Percentiles rank a stretch among this genome's conserved stretches.
phyloP scores from a whole-genome alignment of 2,113 vertebrate species.

The Platanista minor region DNA sequence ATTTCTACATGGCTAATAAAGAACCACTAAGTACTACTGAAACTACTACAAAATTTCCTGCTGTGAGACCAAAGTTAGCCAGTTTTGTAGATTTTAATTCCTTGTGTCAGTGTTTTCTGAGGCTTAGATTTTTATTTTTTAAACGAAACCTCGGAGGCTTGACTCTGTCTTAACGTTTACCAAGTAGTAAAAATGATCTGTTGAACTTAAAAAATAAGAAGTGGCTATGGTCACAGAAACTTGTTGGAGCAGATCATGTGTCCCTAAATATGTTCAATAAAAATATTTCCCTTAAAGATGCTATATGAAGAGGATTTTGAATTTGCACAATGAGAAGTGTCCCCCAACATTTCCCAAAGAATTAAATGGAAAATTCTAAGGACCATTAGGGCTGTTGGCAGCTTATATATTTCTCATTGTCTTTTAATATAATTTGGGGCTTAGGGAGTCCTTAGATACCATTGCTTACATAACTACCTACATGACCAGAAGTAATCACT shows the following conservation, averaged over 20 bases:
- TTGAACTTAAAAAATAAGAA: conserved; percentile 27
- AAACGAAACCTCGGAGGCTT: conserved; percentile 40
- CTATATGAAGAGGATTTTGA: background rate
- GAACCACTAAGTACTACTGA: conserved; percentile 48
- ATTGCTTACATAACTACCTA: background rate
- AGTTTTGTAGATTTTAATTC: conserved; percentile 53
- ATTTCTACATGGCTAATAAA: conserved; percentile 61
- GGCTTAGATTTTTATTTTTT: conserved; percentile 51
- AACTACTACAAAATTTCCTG: conserved; percentile 47
- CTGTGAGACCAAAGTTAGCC: conserved; percentile 7
- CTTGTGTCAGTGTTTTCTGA: background rate
- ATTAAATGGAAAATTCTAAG: background rate
- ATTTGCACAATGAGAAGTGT: background rate
- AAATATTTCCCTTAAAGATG: conserved; percentile 6
- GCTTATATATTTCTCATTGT: background rate
- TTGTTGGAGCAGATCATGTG: background rate
- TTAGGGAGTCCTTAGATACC: background rate
- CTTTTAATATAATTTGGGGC: conserved; percentile 27
- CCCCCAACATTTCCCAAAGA: background rate
- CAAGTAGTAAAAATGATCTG: conserved; percentile 41
- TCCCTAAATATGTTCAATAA: conserved; percentile 17
- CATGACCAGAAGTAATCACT: background rate
- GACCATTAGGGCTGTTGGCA: background rate
- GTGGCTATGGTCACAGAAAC: background rate
- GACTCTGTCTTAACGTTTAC: conserved; percentile 33